A percentile compares a stretch with the other conserved stretches of the same genome.
These are phyloP conservation scores for Sebastes minor DNA, from an alignment of 2,797 vertebrate genomes.

Conservation along the genomic window DNA sequence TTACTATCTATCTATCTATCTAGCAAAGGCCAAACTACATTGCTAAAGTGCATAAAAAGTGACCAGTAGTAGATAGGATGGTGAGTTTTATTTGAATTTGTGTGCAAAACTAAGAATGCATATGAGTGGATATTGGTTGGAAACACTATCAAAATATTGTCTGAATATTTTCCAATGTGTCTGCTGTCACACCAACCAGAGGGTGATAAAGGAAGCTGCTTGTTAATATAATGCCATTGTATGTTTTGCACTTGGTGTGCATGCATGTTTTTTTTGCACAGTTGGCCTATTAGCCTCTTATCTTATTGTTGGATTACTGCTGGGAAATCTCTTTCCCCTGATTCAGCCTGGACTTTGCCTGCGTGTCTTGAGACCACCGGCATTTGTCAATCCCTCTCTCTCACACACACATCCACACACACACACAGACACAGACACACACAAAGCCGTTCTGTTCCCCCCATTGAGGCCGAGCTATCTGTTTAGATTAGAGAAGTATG, in stretches of 20 bases:
- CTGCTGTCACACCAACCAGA: not conserved
- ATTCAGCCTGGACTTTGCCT: conserved; percentile 64
- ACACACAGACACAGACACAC: not conserved
- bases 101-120: not conserved
- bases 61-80: not conserved
- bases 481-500: conserved; percentile 8
- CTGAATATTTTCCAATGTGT: not conserved
- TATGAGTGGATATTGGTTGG: not conserved
- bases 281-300: conserved; percentile 14
- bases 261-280: not conserved
- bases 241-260: not conserved
- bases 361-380: conserved; percentile 20
- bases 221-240: not conserved
- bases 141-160: not conserved
- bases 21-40: too few relatives aligned
- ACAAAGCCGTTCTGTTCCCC: conserved; percentile 55
- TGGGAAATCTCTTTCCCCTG: conserved; percentile 50
- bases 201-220: not conserved
- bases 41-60: not conserved
- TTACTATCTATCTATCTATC: too few relatives aligned
- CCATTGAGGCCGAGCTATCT: conserved; percentile 15
- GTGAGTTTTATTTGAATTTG: not conserved
- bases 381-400: not conserved
- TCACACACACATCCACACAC: not conserved
- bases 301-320: conserved; percentile 36